phyloP scores from a whole-genome alignment of 1,140 invertebrate species.

The Cryptotermes secundus region DNA sequence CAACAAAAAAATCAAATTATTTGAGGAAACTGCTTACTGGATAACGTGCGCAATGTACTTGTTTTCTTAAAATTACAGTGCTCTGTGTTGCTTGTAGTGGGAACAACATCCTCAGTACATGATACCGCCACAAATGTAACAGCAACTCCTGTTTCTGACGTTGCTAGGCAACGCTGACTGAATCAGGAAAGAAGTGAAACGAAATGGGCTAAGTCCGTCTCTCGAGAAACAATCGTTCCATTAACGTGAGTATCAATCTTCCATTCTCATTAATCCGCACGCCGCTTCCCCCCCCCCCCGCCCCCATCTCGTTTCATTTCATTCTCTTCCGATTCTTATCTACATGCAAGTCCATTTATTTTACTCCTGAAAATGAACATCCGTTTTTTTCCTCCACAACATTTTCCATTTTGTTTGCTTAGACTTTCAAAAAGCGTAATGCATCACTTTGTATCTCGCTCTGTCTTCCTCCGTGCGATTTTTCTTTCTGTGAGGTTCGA shows the following conservation, averaged over 20 bases:
- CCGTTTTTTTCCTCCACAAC: not conserved
- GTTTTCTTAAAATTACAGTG: too few relatives aligned
- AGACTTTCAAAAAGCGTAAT: not conserved
- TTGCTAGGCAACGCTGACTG: not conserved
- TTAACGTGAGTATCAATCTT: not conserved
- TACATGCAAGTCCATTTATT: not conserved
- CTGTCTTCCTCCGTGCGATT: not conserved
- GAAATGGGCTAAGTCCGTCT: not conserved
- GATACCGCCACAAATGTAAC: too few relatives aligned
- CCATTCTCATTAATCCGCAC: not conserved
- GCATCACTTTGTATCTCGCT: not conserved
- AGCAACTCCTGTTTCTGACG: not conserved
- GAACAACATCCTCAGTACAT: too few relatives aligned
- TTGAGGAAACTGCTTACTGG: too few relatives aligned
- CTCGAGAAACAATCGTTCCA: not conserved
- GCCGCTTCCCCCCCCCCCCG: not conserved
- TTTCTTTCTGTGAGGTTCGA: not conserved
- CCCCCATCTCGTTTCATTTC: not conserved
- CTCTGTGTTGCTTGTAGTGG: too few relatives aligned
- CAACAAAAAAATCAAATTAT: too few relatives aligned
- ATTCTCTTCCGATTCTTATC: not conserved
- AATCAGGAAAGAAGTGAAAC: not conserved
- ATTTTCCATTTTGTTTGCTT: not conserved
- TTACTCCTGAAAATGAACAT: not conserved
- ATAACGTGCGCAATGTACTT: too few relatives aligned